A percentile compares a stretch with the other conserved stretches of the same genome.
Evolutionary conservation across 2,888 invertebrate species (phyloP).

Genomic region (Bhutanitis thaidina): DNA sequence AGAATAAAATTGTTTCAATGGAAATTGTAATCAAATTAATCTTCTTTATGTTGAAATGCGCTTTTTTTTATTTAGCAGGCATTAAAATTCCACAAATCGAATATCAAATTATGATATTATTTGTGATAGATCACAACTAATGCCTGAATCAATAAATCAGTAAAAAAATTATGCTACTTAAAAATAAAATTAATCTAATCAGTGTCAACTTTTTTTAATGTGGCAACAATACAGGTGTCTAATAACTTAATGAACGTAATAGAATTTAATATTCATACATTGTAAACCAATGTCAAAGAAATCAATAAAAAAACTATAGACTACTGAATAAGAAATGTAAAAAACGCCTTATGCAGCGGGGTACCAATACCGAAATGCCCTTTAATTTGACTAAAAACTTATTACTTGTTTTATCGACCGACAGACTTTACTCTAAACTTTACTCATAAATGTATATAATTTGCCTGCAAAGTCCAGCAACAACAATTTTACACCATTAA

Average conservation of each 20-base stretch:
- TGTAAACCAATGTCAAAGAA: constrained; percentile 3
- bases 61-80: too few relatives aligned
- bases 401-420: constrained; percentile 24
- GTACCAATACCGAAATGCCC: constrained; percentile 66
- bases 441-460: background rate
- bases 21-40: background rate
- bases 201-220: constrained; percentile 12
- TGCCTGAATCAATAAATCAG: background rate
- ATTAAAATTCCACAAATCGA: too few relatives aligned
- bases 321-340: background rate
- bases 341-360: constrained; percentile 42
- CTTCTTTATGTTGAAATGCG: too few relatives aligned
- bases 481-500: too few relatives aligned
- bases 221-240: constrained; percentile 7
- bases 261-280: background rate
- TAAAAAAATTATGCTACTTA: constrained; percentile 19
- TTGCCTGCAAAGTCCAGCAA: too few relatives aligned
- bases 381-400: constrained; percentile 56
- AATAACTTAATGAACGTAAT: background rate
- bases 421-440: constrained; percentile 21
- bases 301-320: constrained; percentile 18
- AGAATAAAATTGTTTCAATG: background rate
- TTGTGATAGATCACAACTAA: too few relatives aligned
- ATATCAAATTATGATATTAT: too few relatives aligned
- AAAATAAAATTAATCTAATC: constrained; percentile 17